Evolutionary conservation across 2,797 vertebrate species (phyloP).

Genomic region (Paramormyrops hopkinsi): DNA sequence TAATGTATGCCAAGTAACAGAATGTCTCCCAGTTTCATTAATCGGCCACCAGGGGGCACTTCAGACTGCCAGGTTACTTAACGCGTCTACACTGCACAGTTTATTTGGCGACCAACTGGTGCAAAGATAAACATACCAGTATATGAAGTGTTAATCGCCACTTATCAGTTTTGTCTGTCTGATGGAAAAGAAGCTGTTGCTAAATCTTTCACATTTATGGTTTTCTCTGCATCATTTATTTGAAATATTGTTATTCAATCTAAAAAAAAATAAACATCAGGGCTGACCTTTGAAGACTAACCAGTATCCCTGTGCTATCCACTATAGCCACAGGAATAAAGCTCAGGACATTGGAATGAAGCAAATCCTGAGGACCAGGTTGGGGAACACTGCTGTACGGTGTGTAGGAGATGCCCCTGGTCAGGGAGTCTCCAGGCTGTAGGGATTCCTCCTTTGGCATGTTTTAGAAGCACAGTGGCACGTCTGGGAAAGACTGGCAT

Average conservation of each 20-base stretch:
- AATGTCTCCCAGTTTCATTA: neutral
- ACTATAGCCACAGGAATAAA: neutral
- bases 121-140: neutral
- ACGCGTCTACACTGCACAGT: neutral
- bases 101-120: neutral
- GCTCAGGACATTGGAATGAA: neutral
- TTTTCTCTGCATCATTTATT: neutral
- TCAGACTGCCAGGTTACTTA: neutral
- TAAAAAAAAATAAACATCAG: neutral
- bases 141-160: neutral
- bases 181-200: neutral
- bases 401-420: neutral
- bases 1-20: neutral
- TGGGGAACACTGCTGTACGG: neutral
- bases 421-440: neutral
- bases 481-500: neutral
- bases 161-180: neutral
- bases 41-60: neutral
- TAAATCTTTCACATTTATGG: neutral
- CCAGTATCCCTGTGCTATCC: neutral
- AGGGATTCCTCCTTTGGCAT: neutral
- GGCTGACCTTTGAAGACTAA: neutral
- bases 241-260: neutral
- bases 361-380: neutral
- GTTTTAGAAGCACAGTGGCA: neutral